Percentiles rank a stretch among this genome's conserved stretches.
Evolutionary conservation across 2,113 vertebrate species (phyloP).

Genomic region (Cyrtonyx montezumae): DNA sequence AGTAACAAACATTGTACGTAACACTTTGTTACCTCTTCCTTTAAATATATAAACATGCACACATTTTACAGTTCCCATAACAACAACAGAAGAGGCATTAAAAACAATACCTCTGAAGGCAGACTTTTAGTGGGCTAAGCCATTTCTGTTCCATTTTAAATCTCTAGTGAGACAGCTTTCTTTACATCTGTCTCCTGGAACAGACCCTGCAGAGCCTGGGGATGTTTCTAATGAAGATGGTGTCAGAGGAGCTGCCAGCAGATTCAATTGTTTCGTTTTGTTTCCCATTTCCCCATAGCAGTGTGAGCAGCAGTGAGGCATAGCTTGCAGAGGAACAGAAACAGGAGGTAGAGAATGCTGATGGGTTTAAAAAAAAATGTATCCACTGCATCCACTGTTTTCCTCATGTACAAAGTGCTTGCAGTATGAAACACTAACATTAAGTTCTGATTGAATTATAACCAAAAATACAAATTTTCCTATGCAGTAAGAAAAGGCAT

Average conservation of each 20-base stretch:
- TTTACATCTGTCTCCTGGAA: background rate
- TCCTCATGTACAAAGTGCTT: background rate
- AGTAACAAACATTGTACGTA: accelerated
- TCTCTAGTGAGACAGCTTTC: background rate
- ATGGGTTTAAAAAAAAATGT: background rate
- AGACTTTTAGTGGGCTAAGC: background rate
- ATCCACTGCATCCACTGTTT: background rate
- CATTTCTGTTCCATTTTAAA: background rate
- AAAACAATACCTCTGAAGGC: background rate
- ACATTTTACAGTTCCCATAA: background rate
- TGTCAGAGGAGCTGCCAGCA: background rate
- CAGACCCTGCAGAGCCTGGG: background rate
- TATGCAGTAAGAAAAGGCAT: background rate
- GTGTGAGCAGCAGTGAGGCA: background rate
- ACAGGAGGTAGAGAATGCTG: accelerated
- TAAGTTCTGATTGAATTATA: background rate
- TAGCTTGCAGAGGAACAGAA: background rate
- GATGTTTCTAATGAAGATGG: background rate
- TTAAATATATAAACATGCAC: background rate
- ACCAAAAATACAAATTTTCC: background rate
- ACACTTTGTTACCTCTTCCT: background rate
- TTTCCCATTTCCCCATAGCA: background rate
- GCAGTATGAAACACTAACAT: background rate
- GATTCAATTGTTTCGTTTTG: background rate
- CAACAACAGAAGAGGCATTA: background rate